Evolutionary conservation across 1,140 invertebrate genomes (phyloP), one percentile per base, ranked within the genome.

Genomic region (Nephila pilipes): DNA sequence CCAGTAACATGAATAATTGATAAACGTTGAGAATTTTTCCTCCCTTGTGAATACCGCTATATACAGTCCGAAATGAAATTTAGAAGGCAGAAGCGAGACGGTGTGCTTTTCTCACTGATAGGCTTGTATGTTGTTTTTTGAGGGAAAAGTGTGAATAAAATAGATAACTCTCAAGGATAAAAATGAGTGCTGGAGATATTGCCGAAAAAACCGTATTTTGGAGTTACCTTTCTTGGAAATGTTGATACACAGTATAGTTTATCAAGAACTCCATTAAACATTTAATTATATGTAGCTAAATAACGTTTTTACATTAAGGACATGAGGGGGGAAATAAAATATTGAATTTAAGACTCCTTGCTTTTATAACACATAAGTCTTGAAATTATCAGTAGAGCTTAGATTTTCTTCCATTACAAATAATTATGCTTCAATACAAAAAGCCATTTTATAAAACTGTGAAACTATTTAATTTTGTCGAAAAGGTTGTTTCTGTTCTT

Each of bases 1-100:
- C 75, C n/a, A 60, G 69, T 81, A 46, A 81, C 75, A 90, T 90
- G 88, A 90, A 90, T 80, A 90, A 90, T 90, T 90, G 88, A 90
- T 90, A 80, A 90, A 80, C 46, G 38, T 46, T 38, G 55, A 58
- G 55, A 81, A 80, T 80, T 90, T 79, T 88, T 54, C 32, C 55
- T 90, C 54, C 54, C 88, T 81, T 2, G 60, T 75, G 88, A 80
- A 90, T 36, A 38, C 29, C 36, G 38, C 65, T 25, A 75, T 55
- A 55, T 29, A 83, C 38, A 83, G 25, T 22, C 58, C 22, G 63
- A 63, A 88, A 88, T 88, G 87, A 65, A 88, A 88, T 88, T 88
- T 88, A 75, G 87, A 60, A 29, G 46, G 60, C 58, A 54, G 22
- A 55, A 69, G 58, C 32, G 54, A 63, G 22, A 57, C 32, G 29